Percentiles rank a stretch among this genome's conserved stretches.
These are phyloP conservation scores for Homarus americanus DNA, from an alignment of 1,140 invertebrate genomes.

Conservation along the genomic window DNA sequence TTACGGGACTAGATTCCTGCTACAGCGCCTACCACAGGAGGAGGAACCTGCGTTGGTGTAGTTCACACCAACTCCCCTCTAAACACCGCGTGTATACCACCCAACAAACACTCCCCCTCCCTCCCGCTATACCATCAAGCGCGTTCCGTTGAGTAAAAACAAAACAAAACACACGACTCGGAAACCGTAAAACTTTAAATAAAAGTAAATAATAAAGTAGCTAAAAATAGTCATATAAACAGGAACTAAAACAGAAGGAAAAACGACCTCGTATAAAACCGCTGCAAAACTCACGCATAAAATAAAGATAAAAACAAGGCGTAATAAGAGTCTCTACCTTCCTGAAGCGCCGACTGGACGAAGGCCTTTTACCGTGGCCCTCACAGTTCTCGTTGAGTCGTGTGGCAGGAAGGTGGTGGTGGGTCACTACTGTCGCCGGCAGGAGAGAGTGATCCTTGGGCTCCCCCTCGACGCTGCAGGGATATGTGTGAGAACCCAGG, in stretches of 20 bases:
- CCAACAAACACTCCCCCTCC: no score
- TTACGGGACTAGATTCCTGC: neutral
- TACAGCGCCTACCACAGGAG: neutral
- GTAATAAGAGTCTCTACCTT: no score
- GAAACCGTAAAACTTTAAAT: neutral
- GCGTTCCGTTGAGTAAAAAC: neutral
- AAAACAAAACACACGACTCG: neutral
- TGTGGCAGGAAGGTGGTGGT: neutral
- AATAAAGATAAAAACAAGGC: no score
- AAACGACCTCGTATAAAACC: no score
- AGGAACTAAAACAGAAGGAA: neutral
- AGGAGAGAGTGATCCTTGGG: neutral
- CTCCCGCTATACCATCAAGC: neutral
- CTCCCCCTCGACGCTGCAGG: neutral
- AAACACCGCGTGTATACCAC: neutral
- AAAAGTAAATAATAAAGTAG: neutral
- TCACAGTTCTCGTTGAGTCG: neutral
- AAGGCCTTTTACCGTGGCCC: neutral
- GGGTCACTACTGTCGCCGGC: no score
- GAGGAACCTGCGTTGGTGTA: neutral
- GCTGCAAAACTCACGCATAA: no score
- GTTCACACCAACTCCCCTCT: neutral
- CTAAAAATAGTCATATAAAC: neutral
- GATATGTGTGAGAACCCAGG: slow-evolving; percentile 16
- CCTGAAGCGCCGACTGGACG: no score